Evolutionary conservation across 2,797 vertebrate genomes (phyloP), one percentile per base, ranked within the genome.

Genomic region (Cichlasoma orientale): DNA sequence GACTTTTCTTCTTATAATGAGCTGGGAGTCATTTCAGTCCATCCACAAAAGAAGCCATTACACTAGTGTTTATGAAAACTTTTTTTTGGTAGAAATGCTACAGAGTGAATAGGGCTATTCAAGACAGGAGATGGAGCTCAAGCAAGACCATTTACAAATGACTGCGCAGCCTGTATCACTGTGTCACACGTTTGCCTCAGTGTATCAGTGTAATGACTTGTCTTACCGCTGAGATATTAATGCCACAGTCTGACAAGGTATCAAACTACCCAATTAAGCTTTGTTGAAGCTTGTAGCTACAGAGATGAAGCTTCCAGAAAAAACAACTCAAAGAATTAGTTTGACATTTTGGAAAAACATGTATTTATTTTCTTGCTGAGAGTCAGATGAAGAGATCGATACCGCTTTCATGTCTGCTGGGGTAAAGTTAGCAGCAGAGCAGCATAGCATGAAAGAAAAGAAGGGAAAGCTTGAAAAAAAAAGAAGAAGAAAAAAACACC

Each of bases 1-100:
- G 50, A 70, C 18, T 1, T 74, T 78, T 85, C 71, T 82, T 72
- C 53, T 84, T 31, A 74, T 82, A 83, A 88, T 88, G 69, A 86
- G 69, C 55, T 77, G 44, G 9, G 23, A 83, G 79, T 78, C 27
- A 77, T 87, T 87, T 79, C 66, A 78, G 78, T 75, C 19, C 58
- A 80, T 72, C 25, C 70, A 59, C 61, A 53, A 77, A 61, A 85
- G 79, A 77, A 74, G 29, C 56, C 21, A 68, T 75, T 72, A 56
- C 27, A 50, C 19, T 7, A 56, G 21, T 69, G 33, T 69, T 82
- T 58, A 77, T 77, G 4, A 7, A 57, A 83, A 57, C 4, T 56
- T 70, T 23, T 56, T 72, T 72, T 77, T 16, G 9, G 29, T 23
- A 29, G 52, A 75, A 79, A 56, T 74, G 73, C 56, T 13, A n/a